phyloP scores from a whole-genome alignment of 92 coral and sea anemone species.

The Actinostola sp. region DNA sequence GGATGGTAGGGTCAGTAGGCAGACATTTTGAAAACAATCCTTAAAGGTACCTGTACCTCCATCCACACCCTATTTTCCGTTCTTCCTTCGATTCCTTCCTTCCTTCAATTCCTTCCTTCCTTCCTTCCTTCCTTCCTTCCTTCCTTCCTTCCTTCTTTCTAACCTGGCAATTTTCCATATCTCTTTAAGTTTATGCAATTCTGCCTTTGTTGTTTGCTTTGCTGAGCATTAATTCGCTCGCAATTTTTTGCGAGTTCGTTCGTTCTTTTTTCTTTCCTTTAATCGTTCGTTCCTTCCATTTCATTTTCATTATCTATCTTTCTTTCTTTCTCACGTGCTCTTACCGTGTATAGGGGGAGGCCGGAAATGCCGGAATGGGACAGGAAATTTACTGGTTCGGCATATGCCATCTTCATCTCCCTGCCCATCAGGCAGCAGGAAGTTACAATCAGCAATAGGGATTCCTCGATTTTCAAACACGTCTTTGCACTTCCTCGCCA shows the following conservation, averaged over 20 bases:
- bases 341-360: background rate
- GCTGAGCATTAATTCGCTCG: too few species aligned
- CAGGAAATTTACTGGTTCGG: constrained; percentile 50
- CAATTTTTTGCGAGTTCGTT: too few species aligned
- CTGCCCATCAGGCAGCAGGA: constrained; percentile 36
- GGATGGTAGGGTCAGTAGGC: too few species aligned
- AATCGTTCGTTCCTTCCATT: background rate
- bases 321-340: background rate
- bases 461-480: constrained; percentile 7
- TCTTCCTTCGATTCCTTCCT: background rate
- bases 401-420: constrained; percentile 44
- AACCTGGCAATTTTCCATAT: too few species aligned
- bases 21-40: too few species aligned
- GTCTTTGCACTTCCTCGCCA: constrained; percentile 35
- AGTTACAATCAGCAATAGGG: constrained; percentile 38
- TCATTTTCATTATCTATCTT: background rate
- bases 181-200: too few species aligned
- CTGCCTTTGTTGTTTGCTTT: too few species aligned
- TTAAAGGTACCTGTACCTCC: too few species aligned
- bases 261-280: too few species aligned
- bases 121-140: too few species aligned
- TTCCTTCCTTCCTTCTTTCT: too few species aligned
- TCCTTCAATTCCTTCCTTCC: background rate
- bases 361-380: constrained; percentile 31
- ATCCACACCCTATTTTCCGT: too few species aligned